Conservation (phyloP, 2,797 vertebrate species). For the Mycteria americana region DNA sequence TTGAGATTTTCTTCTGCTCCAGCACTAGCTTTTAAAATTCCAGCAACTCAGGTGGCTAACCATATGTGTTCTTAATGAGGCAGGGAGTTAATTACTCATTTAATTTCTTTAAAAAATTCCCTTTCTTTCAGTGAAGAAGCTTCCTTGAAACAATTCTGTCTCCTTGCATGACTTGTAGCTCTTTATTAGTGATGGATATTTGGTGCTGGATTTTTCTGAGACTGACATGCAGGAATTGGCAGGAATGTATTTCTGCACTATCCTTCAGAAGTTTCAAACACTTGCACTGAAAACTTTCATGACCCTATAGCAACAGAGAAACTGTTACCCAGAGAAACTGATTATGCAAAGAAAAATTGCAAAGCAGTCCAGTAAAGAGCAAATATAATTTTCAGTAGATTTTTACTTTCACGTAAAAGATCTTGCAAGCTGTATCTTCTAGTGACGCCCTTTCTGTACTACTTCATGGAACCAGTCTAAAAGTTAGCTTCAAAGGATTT, state of each 20-base stretch:
- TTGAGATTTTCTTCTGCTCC: conserved; percentile 22
- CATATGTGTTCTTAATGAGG: conserved; percentile 54
- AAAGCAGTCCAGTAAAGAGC: not conserved
- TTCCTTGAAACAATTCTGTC: not conserved
- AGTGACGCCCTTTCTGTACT: not conserved
- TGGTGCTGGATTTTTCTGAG: not conserved
- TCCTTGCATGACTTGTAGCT: not conserved
- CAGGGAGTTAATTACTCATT: conserved; percentile 42
- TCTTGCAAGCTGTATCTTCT: not conserved
- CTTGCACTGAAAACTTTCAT: not conserved
- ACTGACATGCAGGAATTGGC: not conserved
- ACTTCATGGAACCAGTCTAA: not conserved
- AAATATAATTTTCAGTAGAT: not conserved
- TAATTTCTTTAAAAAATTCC: conserved; percentile 22
- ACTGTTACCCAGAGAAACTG: not conserved
- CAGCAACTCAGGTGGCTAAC: conserved; percentile 45
- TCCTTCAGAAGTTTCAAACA: not conserved
- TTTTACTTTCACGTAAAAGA: not conserved
- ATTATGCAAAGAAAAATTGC: not conserved
- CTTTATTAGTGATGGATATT: not conserved
- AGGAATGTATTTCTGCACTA: not conserved
- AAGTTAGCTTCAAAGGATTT: not conserved
- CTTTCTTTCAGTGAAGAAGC: not conserved
- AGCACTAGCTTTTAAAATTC: conserved; percentile 28
- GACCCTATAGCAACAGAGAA: not conserved